A percentile compares a stretch with the other conserved stretches of the same genome.
Conservation (phyloP, 1,140 invertebrate genomes). For the Cydia strobilella region DNA sequence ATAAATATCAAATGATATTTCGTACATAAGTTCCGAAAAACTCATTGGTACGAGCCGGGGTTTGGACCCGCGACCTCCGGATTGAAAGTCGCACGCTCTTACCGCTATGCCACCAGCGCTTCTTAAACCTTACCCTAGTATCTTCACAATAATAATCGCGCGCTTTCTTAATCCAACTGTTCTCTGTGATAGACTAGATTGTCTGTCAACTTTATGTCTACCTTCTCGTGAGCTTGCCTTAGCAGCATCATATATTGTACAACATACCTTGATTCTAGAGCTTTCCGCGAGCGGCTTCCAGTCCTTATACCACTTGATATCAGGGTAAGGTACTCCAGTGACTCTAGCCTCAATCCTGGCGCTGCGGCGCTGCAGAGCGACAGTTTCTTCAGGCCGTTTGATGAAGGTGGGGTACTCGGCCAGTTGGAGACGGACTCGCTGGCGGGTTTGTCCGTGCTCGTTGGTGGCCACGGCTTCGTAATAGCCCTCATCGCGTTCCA, state of each 20-base stretch:
- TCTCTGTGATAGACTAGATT: no score
- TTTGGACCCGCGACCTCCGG: no score
- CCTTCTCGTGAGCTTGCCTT: no score
- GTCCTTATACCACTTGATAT: conserved; percentile 98
- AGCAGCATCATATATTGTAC: not conserved
- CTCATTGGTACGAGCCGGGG: no score
- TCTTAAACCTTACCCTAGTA: no score
- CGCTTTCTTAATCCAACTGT: no score
- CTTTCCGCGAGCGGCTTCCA: conserved; percentile 94
- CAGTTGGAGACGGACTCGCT: conserved; percentile 90
- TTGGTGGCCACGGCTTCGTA: conserved; percentile 97
- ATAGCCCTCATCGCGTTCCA: conserved; percentile 93
- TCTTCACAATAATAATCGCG: no score
- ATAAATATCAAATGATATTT: no score
- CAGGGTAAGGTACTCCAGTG: conserved; percentile 94
- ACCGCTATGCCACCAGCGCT: no score
- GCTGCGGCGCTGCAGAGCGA: conserved; percentile 86
- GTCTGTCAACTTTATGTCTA: no score
- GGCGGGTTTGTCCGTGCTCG: conserved; percentile 93
- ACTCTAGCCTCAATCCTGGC: conserved; percentile 92
- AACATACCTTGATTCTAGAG: conserved; percentile 87
- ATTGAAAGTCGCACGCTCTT: no score
- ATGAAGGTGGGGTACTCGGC: conserved; percentile 96
- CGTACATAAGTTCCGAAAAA: no score
- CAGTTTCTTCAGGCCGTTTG: conserved; percentile 90